Percentiles rank a stretch among this genome's conserved stretches.
Evolutionary conservation across 2,888 invertebrate species (phyloP).

Genomic region (Aleiodes testaceus): DNA sequence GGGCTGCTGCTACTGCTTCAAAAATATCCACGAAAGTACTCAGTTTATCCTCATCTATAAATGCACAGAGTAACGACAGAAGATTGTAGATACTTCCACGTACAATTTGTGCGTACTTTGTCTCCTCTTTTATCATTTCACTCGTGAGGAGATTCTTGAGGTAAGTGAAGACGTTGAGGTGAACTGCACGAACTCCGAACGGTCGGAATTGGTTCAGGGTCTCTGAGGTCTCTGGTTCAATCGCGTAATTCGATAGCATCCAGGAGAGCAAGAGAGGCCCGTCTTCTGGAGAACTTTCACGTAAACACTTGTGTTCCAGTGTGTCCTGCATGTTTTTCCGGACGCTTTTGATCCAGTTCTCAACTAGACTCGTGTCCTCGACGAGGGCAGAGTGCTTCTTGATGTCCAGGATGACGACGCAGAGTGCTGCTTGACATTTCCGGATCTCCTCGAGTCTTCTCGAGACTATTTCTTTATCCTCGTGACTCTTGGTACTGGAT

Average conservation of each 20-base stretch:
- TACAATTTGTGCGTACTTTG: constrained; percentile 66
- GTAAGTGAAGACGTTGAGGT: constrained; percentile 68
- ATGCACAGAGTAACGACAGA: constrained; percentile 64
- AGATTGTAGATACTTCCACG: constrained; percentile 68
- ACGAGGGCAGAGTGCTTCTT: constrained; percentile 57
- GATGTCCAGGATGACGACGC: constrained; percentile 66
- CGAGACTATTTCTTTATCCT: constrained; percentile 65
- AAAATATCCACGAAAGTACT: constrained; percentile 65
- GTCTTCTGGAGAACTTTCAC: constrained; percentile 65
- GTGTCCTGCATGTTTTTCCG: constrained; percentile 65
- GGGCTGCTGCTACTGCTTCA: constrained; percentile 63
- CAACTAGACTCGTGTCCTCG: constrained; percentile 50
- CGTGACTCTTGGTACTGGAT: constrained; percentile 65
- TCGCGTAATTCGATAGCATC: constrained; percentile 70
- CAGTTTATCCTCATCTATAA: constrained; percentile 66
- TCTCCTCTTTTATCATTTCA: constrained; percentile 69
- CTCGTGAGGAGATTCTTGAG: constrained; percentile 63
- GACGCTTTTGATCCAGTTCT: constrained; percentile 63
- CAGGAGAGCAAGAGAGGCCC: constrained; percentile 69
- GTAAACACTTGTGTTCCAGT: constrained; percentile 67
- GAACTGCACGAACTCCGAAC: constrained; percentile 68
- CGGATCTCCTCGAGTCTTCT: constrained; percentile 68
- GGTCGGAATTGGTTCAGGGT: constrained; percentile 62
- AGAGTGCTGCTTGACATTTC: constrained; percentile 65
- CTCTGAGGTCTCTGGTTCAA: constrained; percentile 66